Evolutionary conservation across 2,113 vertebrate species (phyloP).

Genomic region (Triplophysa dalaica): DNA sequence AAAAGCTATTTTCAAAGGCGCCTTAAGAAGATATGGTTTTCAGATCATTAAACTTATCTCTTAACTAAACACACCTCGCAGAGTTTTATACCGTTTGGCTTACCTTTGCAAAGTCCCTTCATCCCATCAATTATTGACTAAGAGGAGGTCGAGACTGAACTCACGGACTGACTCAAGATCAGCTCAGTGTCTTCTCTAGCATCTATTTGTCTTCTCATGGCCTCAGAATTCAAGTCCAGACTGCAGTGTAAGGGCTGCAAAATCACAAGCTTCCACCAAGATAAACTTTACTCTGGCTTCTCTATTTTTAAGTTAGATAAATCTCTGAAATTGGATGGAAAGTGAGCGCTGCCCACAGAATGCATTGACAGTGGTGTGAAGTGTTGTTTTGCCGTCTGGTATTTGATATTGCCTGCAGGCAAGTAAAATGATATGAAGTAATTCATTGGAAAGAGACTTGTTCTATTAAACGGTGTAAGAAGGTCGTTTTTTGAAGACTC

Average conservation of each 20-base stretch:
- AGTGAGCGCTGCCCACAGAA: not conserved
- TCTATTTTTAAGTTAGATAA: not conserved
- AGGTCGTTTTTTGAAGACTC: constrained; percentile 17
- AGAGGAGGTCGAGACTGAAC: not conserved
- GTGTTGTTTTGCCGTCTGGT: not conserved
- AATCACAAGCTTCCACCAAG: constrained; percentile 28
- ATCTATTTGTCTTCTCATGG: constrained; percentile 8
- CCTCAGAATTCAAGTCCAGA: constrained; percentile 27
- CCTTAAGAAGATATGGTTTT: not conserved
- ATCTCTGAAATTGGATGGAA: constrained; percentile 20
- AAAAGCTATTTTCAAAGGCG: not conserved
- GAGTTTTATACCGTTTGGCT: constrained; percentile 17
- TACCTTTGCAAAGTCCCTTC: not conserved
- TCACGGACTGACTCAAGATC: not conserved
- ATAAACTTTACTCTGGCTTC: constrained; percentile 45
- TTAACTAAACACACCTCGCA: constrained; percentile 15
- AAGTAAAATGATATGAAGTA: constrained; percentile 28
- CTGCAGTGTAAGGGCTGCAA: constrained; percentile 26
- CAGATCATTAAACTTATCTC: not conserved
- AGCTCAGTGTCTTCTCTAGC: constrained; percentile 14
- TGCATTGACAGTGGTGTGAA: constrained; percentile 20
- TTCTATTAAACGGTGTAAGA: not conserved
- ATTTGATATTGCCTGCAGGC: constrained; percentile 23
- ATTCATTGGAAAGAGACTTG: constrained; percentile 6
- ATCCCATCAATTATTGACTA: not conserved